These are phyloP conservation scores for Hydriomena furcata DNA, from an alignment of 2,888 invertebrate genomes.

Conservation along the genomic window DNA sequence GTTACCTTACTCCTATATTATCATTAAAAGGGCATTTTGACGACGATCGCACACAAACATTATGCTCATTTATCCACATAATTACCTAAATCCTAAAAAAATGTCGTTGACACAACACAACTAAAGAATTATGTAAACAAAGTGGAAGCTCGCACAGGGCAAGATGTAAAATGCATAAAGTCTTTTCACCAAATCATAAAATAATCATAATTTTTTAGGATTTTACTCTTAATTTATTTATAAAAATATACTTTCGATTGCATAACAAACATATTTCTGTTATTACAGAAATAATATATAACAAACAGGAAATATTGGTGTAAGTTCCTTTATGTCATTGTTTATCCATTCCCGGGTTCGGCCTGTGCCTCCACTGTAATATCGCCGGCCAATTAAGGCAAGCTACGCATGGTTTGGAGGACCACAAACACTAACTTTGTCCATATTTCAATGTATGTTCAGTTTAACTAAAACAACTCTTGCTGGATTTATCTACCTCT, in stretches of 20 bases:
- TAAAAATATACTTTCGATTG: neutral
- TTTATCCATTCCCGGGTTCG: too few relatives aligned
- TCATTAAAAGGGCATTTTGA: neutral
- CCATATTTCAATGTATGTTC: neutral
- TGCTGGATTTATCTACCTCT: neutral
- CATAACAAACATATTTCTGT: too few relatives aligned
- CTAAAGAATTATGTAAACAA: neutral
- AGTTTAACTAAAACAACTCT: neutral
- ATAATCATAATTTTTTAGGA: too few relatives aligned
- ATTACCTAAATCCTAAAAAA: neutral
- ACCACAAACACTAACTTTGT: neutral
- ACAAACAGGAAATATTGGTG: too few relatives aligned
- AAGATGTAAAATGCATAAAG: neutral
- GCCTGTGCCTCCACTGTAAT: neutral
- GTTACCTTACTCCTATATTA: slow-evolving; percentile 11
- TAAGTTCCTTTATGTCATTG: too few relatives aligned
- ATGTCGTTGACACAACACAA: too few relatives aligned
- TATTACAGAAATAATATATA: too few relatives aligned
- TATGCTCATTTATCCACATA: neutral
- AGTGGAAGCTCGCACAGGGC: neutral
- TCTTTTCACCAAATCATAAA: slow-evolving; percentile 1
- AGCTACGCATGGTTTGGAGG: neutral
- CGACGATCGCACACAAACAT: slow-evolving; percentile 1
- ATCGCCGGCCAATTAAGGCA: neutral
- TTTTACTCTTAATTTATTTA: too few relatives aligned